Base-by-base conservation (phyloP, 35 echinoderm and acorn worm genomes). In the Lytechinus variegatus region DNA sequence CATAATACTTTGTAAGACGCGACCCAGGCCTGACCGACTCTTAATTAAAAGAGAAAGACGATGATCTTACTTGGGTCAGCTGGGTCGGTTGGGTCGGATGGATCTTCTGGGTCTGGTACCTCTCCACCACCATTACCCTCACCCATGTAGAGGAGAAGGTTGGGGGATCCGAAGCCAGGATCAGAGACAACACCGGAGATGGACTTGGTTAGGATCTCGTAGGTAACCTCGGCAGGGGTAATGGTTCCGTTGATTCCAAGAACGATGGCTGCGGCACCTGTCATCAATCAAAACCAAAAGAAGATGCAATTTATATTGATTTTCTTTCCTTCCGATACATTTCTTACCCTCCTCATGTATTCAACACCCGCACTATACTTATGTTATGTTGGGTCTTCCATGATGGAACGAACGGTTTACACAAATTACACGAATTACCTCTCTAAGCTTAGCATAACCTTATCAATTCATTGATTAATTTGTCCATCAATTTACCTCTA, bases 231-330 rank as follows among this genome's bases (percentile, higher is more conserved):
- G 52, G 33, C 27, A 12, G 97, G 97, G 21, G 87, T 95, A 57
- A 97, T 54, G n/a, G 87, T 44, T n/a, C 87, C 94, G 54, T 96
- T 95, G 61, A 89, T 92, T 4, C 95, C 90, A 9, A 96, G 94
- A 29, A 96, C 71, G 54, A 97, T 27, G 28, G 97, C 97, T 60
- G 97, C 97, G 52, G 94, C 97, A 94, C 97, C 97, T 97, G 55
- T 71, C 16, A 53, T 89, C 8, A 53, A 7, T 53, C 5, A 53
- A 16, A 12, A 13, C 29, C n/a, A 53, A 89, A 6, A n/a, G 5
- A 52, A 89, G 51, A 7, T 4, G 52, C 5, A 44, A 44, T 44
- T 44, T 89, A 44, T 5, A 71, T 21, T 71, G 8, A 0, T 52
- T 89, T 89, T 11, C 9, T 58, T 58, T 10, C 56, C 6, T 58